These are phyloP conservation scores for Brachyptera risi DNA, from an alignment of 2,888 invertebrate species.

Conservation along the genomic window DNA sequence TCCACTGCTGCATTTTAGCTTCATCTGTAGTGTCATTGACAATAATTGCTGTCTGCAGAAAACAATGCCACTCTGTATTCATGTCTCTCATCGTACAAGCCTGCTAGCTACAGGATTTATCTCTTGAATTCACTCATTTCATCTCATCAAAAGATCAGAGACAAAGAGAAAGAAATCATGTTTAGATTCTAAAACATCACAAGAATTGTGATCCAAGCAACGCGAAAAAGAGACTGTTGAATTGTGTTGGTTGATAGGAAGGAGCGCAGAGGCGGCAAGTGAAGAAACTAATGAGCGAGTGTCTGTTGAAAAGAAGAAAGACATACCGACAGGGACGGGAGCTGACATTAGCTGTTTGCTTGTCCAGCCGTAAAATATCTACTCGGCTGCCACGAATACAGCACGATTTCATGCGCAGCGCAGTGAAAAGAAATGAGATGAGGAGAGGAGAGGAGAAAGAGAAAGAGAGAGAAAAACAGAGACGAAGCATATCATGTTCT, in stretches of 20 bases:
- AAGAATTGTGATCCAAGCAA: background rate
- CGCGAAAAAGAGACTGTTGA: slow-evolving; percentile 18
- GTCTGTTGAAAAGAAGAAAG: slow-evolving; percentile 26
- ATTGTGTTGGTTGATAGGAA: slow-evolving; percentile 11
- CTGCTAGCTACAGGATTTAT: slow-evolving; percentile 2
- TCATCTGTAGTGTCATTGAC: no score
- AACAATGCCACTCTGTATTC: no score
- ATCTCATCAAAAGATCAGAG: slow-evolving; percentile 10
- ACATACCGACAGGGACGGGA: slow-evolving; percentile 18
- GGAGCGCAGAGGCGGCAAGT: slow-evolving; percentile 21
- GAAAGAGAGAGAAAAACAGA: background rate
- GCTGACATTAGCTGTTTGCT: slow-evolving; percentile 30
- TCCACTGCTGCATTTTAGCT: no score
- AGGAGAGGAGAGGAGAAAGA: slow-evolving; percentile 3
- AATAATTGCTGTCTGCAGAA: no score
- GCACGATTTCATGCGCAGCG: slow-evolving; percentile 22
- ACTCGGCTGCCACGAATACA: slow-evolving; percentile 23
- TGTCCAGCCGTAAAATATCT: slow-evolving; percentile 30
- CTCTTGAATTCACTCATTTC: slow-evolving; percentile 10
- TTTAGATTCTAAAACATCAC: slow-evolving; percentile 11
- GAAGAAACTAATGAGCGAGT: slow-evolving; percentile 28
- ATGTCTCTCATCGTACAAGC: slow-evolving; percentile 4
- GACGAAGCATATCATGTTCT: slow-evolving; percentile 6
- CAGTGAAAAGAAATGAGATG: background rate
- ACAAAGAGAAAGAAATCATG: slow-evolving; percentile 11